These are phyloP conservation scores for Panulirus ornatus DNA, from an alignment of 1,140 invertebrate genomes.

Conservation along the genomic window DNA sequence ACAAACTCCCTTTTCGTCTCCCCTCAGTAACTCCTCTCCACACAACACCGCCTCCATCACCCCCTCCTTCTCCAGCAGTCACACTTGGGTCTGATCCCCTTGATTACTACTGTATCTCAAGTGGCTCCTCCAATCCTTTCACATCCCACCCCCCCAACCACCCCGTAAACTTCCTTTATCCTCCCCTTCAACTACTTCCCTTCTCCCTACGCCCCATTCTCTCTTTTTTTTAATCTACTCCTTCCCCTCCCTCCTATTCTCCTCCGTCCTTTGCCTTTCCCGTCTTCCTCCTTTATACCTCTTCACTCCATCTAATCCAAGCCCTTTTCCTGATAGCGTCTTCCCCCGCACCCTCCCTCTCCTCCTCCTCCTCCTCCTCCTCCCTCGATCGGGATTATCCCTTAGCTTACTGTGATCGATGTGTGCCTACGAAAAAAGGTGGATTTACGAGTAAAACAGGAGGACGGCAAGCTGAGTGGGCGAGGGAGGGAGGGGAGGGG, in stretches of 20 bases:
- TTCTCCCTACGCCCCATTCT: not conserved
- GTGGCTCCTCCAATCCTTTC: too few species aligned
- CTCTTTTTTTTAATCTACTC: not conserved
- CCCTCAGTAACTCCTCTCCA: not conserved
- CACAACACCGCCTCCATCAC: not conserved
- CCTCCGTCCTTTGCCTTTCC: not conserved
- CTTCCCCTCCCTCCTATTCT: not conserved
- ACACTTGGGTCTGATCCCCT: too few species aligned
- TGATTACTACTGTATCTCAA: too few species aligned
- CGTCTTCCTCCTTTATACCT: not conserved
- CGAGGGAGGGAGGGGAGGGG: not conserved
- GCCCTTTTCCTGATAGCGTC: not conserved
- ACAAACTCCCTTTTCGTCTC: not conserved
- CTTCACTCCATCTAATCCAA: not conserved
- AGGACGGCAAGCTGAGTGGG: constrained; percentile 21
- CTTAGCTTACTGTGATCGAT: constrained; percentile 49
- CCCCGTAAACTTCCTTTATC: too few species aligned
- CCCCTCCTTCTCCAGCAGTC: not conserved
- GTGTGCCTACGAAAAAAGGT: constrained; percentile 34
- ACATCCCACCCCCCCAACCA: too few species aligned
- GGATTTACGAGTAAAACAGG: constrained; percentile 53
- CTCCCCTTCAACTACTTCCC: not conserved
- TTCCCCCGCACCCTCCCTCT: not conserved
- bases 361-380: not conserved
- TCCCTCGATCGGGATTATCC: constrained; percentile 26